Evolutionary conservation across 2,888 invertebrate genomes (phyloP).

Genomic region (Schizaphis graminum): DNA sequence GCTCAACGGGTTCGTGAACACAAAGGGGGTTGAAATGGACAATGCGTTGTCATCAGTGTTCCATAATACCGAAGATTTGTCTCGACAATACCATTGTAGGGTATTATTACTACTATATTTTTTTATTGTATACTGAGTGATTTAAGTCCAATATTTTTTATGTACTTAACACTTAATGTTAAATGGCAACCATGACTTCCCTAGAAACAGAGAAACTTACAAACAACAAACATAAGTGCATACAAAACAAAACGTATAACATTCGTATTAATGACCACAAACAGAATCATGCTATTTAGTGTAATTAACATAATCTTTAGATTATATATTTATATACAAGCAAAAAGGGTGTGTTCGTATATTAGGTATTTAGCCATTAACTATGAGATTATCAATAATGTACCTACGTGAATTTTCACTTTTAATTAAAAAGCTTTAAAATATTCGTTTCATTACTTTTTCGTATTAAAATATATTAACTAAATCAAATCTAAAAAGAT

Average conservation of each 20-base stretch:
- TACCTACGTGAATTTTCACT: background rate
- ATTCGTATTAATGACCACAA: slow-evolving; percentile 12
- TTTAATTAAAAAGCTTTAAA: background rate
- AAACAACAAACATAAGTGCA: background rate
- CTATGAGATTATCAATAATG: background rate
- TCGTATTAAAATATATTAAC: background rate
- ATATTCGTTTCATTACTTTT: background rate
- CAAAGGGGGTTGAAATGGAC: slow-evolving; percentile 38
- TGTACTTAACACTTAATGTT: slow-evolving; percentile 21
- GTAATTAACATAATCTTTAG: slow-evolving; percentile 17
- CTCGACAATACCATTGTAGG: slow-evolving; percentile 5
- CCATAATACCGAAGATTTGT: slow-evolving; percentile 44
- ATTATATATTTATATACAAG: background rate
- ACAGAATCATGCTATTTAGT: slow-evolving; percentile 12
- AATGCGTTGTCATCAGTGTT: slow-evolving; percentile 33
- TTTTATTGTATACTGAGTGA: background rate
- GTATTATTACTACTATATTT: slow-evolving; percentile 17
- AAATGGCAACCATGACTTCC: background rate
- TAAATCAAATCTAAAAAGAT: background rate
- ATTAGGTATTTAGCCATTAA: slow-evolving; percentile 20
- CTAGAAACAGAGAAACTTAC: background rate
- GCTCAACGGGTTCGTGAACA: slow-evolving; percentile 40
- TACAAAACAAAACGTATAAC: background rate
- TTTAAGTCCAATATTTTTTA: slow-evolving; percentile 38
- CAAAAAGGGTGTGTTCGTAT: background rate